A percentile compares a stretch with the other conserved stretches of the same genome.
phyloP scores from a whole-genome alignment of 2,113 vertebrate species.

The Brachyhypopomus gauderio region DNA sequence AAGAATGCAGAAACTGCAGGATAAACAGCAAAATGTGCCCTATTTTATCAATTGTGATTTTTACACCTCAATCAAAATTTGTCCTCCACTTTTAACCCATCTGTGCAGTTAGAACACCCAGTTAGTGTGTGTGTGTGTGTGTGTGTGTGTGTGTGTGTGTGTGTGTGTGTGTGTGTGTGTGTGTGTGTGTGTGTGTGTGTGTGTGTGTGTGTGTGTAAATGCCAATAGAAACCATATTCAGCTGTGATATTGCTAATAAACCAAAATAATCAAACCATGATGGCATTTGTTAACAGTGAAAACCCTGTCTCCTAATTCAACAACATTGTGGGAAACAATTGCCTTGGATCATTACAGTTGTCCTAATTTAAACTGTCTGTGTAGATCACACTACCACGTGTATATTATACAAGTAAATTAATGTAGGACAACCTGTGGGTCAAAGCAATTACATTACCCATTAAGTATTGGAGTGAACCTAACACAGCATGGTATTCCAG shows the following conservation, averaged over 20 bases:
- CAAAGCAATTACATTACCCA: constrained; percentile 27
- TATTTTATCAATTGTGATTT: too few relatives aligned
- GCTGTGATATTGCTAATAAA: neutral
- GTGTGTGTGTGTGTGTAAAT: neutral
- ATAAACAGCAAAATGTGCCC: too few relatives aligned
- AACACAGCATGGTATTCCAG: neutral
- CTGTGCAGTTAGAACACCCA: too few relatives aligned
- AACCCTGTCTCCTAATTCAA: neutral
- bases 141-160: constrained; percentile 39
- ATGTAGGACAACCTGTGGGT: neutral
- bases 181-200: neutral
- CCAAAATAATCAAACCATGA: neutral
- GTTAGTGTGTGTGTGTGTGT: neutral
- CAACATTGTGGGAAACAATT: neutral
- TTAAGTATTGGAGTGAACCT: constrained; percentile 2
- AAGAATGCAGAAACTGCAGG: too few relatives aligned
- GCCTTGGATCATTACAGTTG: neutral
- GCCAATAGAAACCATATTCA: neutral
- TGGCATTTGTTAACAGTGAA: neutral
- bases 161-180: constrained; percentile 20
- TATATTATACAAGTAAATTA: constrained; percentile 1
- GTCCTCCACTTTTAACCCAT: too few relatives aligned
- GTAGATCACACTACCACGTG: neutral
- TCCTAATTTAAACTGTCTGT: neutral
- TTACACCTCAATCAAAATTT: too few relatives aligned